A percentile compares a stretch with the other conserved stretches of the same genome.
Conservation (phyloP, 2,797 vertebrate genomes). For the Trichosurus vulpecula region DNA sequence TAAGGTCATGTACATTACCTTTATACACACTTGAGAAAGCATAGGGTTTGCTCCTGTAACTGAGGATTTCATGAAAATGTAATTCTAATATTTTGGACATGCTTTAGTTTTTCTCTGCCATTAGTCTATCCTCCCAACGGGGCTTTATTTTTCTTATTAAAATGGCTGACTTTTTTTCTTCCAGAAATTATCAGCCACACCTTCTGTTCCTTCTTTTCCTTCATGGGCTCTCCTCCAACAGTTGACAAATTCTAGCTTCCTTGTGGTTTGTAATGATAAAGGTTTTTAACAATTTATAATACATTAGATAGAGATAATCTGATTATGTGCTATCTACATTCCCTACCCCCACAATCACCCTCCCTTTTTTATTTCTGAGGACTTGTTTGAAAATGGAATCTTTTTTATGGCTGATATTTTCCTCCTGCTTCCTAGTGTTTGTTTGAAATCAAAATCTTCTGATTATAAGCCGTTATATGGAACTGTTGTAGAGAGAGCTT, state of each 20-base stretch:
- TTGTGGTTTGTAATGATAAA: constrained; percentile 35
- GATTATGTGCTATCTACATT: constrained; percentile 17
- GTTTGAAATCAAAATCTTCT: constrained; percentile 54
- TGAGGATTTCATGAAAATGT: constrained; percentile 63
- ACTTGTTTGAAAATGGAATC: constrained; percentile 58
- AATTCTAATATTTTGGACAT: constrained; percentile 63
- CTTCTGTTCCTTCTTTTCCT: constrained; percentile 64
- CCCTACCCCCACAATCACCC: neutral
- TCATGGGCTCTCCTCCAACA: constrained; percentile 19
- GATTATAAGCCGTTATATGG: constrained; percentile 50
- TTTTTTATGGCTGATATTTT: constrained; percentile 38
- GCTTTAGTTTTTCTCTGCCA: constrained; percentile 66
- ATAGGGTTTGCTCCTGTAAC: constrained; percentile 62
- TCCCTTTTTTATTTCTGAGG: constrained; percentile 42
- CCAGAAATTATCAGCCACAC: constrained; percentile 71
- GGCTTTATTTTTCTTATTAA: constrained; percentile 75
- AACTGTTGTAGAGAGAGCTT: constrained; percentile 65
- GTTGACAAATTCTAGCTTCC: constrained; percentile 50
- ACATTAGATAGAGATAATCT: constrained; percentile 28
- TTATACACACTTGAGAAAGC: constrained; percentile 75
- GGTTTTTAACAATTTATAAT: constrained; percentile 57
- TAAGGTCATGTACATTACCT: constrained; percentile 66
- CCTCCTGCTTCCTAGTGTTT: constrained; percentile 30
- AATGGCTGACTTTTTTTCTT: constrained; percentile 74
- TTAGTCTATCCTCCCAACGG: constrained; percentile 61